phyloP scores from a whole-genome alignment of 2,113 vertebrate genomes.

The Phrynosoma platyrhinos region DNA sequence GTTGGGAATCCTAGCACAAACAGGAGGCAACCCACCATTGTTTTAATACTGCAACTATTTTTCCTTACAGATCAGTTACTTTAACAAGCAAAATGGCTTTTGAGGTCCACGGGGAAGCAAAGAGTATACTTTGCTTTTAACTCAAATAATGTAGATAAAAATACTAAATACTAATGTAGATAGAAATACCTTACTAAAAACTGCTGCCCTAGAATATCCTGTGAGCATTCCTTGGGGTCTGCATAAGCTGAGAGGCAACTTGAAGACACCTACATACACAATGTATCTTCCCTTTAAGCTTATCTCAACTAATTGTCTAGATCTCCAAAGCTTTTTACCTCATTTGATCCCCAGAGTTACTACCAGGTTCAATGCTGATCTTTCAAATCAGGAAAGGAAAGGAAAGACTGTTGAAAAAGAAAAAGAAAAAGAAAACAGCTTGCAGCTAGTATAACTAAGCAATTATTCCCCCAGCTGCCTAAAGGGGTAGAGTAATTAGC shows the following conservation, averaged over 20 bases:
- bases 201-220: too few species aligned
- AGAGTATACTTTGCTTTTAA: slow-evolving; percentile 57
- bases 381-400: background rate
- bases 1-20: slow-evolving; percentile 55
- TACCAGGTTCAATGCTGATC: background rate
- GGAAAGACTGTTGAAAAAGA: too few species aligned
- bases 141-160: slow-evolving; percentile 57
- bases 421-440: too few species aligned
- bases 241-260: too few species aligned
- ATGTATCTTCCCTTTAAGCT: background rate
- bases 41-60: slow-evolving; percentile 63
- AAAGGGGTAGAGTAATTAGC: too few species aligned
- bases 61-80: slow-evolving; percentile 53
- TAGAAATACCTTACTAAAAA: too few species aligned
- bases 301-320: background rate
- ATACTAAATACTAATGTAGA: slow-evolving; percentile 28
- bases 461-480: too few species aligned
- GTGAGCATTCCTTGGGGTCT: too few species aligned
- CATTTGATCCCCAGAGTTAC: background rate
- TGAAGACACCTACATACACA: too few species aligned
- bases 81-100: slow-evolving; percentile 68
- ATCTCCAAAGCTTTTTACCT: background rate
- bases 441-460: too few species aligned
- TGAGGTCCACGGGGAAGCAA: slow-evolving; percentile 40
- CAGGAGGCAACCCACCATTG: slow-evolving; percentile 49